Base-by-base conservation (phyloP, 2,888 invertebrate genomes). In the Sipha maydis region DNA sequence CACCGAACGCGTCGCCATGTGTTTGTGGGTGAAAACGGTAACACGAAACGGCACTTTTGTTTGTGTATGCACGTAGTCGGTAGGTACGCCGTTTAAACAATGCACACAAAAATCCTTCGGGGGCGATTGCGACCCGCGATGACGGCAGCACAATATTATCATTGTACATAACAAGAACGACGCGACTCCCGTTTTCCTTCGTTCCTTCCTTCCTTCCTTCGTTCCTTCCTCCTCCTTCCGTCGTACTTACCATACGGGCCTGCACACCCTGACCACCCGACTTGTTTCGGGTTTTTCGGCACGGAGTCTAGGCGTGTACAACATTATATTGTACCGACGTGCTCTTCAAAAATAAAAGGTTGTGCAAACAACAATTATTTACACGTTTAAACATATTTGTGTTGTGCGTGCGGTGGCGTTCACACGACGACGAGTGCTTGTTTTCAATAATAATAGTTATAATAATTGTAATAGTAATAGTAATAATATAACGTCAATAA, bases 341-440 rank as follows among this genome's bases (percentile, higher is more conserved):
- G 31, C 80, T 80, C 80, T 80, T 82, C 38, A 80, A 38, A n/a
- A 61, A 67, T 56, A 82, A 79, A 78, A 78, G 28, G 67, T 82
- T 69, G 80, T 69, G 38, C 69, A 82, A 82, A 82, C 80, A 82
- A 82, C 80, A 69, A 82, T 82, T 82, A 82, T 82, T 82, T 82
- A 82, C 80, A 82, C 80, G 80, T 82, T 82, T 80, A 19, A 34
- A 61, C 61, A 8, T 54, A 21, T 78, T 78, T 21, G 54, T 11
- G 54, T 79, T 69, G 21, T 19, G 80, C 54, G 80, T n/a, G 38
- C 56, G 56, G 31, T 38, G 28, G 54, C 56, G 79, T 80, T 25
- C 80, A n/a, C 61, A n/a, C 80, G 69, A 41, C 69, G 69, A 69
- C 69, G 69, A 82, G 80, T 82, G 80, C 38, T 82, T 69, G 80